Evolutionary conservation across 2,888 invertebrate genomes (phyloP).

Genomic region (Syrphus vitripennis): DNA sequence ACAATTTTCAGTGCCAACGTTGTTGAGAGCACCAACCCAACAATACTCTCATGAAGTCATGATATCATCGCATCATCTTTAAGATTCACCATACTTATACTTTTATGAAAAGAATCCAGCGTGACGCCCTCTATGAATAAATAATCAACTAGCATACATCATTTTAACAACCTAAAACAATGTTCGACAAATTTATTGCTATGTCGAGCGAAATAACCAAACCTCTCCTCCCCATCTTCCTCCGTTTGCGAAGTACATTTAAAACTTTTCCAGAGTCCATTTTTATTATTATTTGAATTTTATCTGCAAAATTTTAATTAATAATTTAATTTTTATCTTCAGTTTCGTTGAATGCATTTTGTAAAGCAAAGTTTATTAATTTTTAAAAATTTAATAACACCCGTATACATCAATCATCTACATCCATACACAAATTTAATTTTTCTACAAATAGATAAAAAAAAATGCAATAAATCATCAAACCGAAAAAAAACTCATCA

Average conservation of each 20-base stretch:
- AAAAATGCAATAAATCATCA: slow-evolving; percentile 16
- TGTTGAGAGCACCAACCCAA: background rate
- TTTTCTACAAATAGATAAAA: no score
- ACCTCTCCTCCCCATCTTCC: background rate
- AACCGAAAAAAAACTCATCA: slow-evolving; percentile 2
- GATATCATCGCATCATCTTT: slow-evolving; percentile 60
- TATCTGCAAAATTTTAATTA: background rate
- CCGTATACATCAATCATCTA: background rate
- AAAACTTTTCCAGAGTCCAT: background rate
- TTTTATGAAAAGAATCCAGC: slow-evolving; percentile 57
- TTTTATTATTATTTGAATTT: background rate
- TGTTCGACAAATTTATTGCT: slow-evolving; percentile 60
- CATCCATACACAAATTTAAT: slow-evolving; percentile 9
- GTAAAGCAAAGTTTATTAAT: slow-evolving; percentile 34
- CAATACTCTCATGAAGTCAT: slow-evolving; percentile 44
- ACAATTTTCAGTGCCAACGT: background rate
- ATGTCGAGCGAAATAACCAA: slow-evolving; percentile 12
- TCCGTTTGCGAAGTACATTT: background rate
- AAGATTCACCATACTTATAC: slow-evolving; percentile 17
- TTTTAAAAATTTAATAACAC: slow-evolving; percentile 41
- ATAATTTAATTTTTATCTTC: background rate
- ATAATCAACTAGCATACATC: slow-evolving; percentile 56
- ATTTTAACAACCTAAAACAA: slow-evolving; percentile 31
- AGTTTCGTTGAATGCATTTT: slow-evolving; percentile 50
- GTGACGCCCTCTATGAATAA: slow-evolving; percentile 70